Conservation (phyloP, 2,888 invertebrate species). For the Parnassius mnemosyne region DNA sequence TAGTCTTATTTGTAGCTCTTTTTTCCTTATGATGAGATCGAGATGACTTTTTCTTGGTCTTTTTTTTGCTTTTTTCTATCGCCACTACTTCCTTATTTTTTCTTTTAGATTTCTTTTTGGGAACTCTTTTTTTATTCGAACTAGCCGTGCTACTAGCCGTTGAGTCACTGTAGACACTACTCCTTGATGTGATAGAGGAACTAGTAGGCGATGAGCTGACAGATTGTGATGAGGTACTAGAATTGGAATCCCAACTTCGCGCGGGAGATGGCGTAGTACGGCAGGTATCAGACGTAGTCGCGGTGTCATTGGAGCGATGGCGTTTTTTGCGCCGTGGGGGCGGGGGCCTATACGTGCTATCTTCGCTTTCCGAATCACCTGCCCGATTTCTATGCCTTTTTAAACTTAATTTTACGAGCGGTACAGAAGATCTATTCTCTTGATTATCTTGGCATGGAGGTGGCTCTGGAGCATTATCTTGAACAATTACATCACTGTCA, state of each 20-base stretch:
- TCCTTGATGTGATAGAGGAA: neutral
- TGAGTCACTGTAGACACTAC: slow-evolving; percentile 5
- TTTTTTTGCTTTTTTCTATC: slow-evolving; percentile 38
- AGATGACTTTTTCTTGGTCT: slow-evolving; percentile 36
- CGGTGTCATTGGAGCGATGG: slow-evolving; percentile 28
- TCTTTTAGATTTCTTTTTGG: slow-evolving; percentile 42
- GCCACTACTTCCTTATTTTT: slow-evolving; percentile 29
- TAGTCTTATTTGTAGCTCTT: slow-evolving; percentile 19
- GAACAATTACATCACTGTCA: slow-evolving; percentile 73
- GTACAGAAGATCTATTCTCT: slow-evolving; percentile 32
- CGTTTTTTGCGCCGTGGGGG: slow-evolving; percentile 42
- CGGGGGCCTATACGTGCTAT: slow-evolving; percentile 38
- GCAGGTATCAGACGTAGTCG: slow-evolving; percentile 32
- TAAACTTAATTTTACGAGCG: slow-evolving; percentile 37
- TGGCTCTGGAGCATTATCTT: slow-evolving; percentile 47
- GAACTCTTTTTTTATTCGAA: slow-evolving; percentile 32
- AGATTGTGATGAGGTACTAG: slow-evolving; percentile 27
- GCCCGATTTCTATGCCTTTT: slow-evolving; percentile 16
- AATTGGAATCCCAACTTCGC: slow-evolving; percentile 20
- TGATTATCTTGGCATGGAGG: slow-evolving; percentile 24
- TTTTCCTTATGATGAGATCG: slow-evolving; percentile 40
- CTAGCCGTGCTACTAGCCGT: slow-evolving; percentile 23
- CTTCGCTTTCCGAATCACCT: slow-evolving; percentile 44
- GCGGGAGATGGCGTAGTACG: slow-evolving; percentile 31
- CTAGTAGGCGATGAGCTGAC: neutral